Percentiles rank a stretch among this genome's conserved stretches.
phyloP scores from a whole-genome alignment of 2,888 invertebrate genomes.

The Cactoblastis cactorum region DNA sequence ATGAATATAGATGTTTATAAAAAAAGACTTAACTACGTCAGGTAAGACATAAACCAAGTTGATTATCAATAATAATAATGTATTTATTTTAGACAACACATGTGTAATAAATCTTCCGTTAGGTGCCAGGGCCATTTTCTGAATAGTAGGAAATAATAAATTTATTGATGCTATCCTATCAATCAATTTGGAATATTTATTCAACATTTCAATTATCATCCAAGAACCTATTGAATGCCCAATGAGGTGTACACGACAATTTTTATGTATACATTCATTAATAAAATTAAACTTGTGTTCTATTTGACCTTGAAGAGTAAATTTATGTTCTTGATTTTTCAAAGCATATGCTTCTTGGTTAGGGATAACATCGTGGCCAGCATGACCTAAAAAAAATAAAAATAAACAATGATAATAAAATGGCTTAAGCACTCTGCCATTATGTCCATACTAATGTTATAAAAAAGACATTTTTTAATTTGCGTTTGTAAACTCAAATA shows the following conservation, averaged over 20 bases:
- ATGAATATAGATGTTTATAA: constrained; percentile 74
- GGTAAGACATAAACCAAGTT: constrained; percentile 75
- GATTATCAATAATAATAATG: constrained; percentile 54
- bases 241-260: constrained; percentile 87
- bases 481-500: too few species aligned
- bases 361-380: constrained; percentile 79
- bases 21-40: constrained; percentile 55
- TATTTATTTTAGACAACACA: constrained; percentile 64
- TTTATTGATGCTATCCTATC: constrained; percentile 81
- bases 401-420: constrained; percentile 1
- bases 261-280: constrained; percentile 83
- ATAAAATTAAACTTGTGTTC: constrained; percentile 90
- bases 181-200: constrained; percentile 75
- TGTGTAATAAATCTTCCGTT: constrained; percentile 86
- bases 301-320: constrained; percentile 88
- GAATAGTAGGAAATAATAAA: constrained; percentile 92
- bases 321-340: constrained; percentile 79
- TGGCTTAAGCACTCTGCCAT: too few species aligned
- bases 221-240: constrained; percentile 96
- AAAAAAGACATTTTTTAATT: too few species aligned
- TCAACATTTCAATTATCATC: constrained; percentile 86
- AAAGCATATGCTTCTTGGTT: constrained; percentile 68
- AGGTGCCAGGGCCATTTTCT: constrained; percentile 86
- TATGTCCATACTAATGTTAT: too few species aligned
- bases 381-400: constrained; percentile 83